Base-by-base conservation (phyloP, 2,797 vertebrate species). In the Loris lydekkerianus region DNA sequence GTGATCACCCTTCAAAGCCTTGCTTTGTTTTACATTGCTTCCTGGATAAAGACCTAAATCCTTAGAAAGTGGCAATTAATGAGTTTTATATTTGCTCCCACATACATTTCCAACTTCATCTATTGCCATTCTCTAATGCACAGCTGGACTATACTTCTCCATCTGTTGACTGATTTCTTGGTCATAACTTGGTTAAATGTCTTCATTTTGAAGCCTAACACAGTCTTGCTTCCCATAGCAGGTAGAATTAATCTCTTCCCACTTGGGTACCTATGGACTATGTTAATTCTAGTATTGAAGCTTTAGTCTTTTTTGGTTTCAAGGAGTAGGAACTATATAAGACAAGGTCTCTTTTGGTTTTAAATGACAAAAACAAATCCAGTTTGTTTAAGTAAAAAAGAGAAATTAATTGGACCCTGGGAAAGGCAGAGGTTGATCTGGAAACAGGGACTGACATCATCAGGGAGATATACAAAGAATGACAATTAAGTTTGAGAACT, bases 261-360 rank as follows among this genome's bases (percentile, higher is more conserved):
- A 61, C 14, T 65, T 10, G 23, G 49, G 17, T 31, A 46, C 18
- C 40, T 18, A 34, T 15, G 37, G 93, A 13, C 46, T 84, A n/a
- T 77, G 70, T 40, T 78, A 88, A 37, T 61, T 85, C n/a, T 78
- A 60, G 65, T 58, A 37, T 23, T 43, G 7, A 72, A 73, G 87
- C 37, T 73, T 93, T 43, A 58, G 31, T 20, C 37, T 86, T 31
- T 78, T 56, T 73, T 80, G 21, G 58, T 75, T 86, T 91, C 58
- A 82, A 78, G 34, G 46, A 70, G 13, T 31, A 84, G 46, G 10
- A 73, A 14, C 21, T 27, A 27, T 29, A 34, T 63, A 61, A 31
- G 37, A 78, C 56, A 86, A 92, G 17, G n/a, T 95, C 37, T 86
- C 49, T 76, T 93, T 88, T 63, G 34, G 63, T 70, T 91, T 93